Percentiles rank a stretch among this genome's conserved stretches.
phyloP scores from a whole-genome alignment of 1,140 invertebrate genomes.

The Pissodes strobi region DNA sequence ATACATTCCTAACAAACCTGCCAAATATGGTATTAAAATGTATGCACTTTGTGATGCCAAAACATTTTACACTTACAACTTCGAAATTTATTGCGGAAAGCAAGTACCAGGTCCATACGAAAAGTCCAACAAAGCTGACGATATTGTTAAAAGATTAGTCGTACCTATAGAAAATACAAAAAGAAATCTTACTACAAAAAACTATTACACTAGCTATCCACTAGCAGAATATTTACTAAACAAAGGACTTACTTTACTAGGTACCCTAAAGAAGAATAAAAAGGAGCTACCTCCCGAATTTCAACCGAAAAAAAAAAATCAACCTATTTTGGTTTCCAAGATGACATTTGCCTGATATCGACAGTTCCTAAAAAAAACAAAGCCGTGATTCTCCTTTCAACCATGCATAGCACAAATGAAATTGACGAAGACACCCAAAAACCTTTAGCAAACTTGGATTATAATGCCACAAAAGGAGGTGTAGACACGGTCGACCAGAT shows the following conservation, averaged over 20 bases:
- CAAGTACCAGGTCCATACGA: conserved; percentile 42
- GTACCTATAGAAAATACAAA: conserved; percentile 38
- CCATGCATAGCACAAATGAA: conserved; percentile 43
- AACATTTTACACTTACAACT: too few relatives aligned
- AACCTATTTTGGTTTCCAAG: conserved; percentile 46
- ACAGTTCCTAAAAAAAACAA: conserved; percentile 49
- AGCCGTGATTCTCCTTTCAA: conserved; percentile 46
- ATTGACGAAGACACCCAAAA: conserved; percentile 45
- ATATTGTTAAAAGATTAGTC: conserved; percentile 43
- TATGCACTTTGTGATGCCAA: conserved; percentile 48
- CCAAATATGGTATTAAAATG: too few relatives aligned
- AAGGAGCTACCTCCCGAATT: conserved; percentile 50
- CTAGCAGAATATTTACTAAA: conserved; percentile 39
- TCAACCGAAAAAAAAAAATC: conserved; percentile 40
- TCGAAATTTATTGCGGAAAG: conserved; percentile 51
- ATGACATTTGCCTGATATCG: conserved; percentile 40
- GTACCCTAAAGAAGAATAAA: conserved; percentile 51
- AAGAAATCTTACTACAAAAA: conserved; percentile 48
- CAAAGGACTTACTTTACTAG: conserved; percentile 48
- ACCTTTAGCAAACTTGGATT: conserved; percentile 56
- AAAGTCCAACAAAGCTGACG: conserved; percentile 37
- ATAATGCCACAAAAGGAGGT: too few relatives aligned
- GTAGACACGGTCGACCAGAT: too few relatives aligned
- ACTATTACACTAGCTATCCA: conserved; percentile 45
- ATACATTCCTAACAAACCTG: too few relatives aligned